These are phyloP conservation scores for Campoplex capitator DNA, from an alignment of 2,888 invertebrate species.

Conservation along the genomic window DNA sequence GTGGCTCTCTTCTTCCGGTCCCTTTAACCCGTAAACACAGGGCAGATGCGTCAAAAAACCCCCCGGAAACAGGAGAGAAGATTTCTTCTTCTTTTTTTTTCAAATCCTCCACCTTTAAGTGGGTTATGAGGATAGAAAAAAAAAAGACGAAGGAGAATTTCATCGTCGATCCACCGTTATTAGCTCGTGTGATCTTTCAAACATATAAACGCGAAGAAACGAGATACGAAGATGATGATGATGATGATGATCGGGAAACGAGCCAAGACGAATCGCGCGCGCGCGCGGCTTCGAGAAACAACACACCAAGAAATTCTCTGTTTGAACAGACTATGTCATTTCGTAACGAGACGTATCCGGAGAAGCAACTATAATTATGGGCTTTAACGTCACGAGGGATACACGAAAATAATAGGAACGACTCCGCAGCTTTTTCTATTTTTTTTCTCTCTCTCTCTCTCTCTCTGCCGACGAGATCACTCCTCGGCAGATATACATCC, in stretches of 20 bases:
- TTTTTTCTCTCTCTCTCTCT: neutral
- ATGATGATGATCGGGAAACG: constrained; percentile 52
- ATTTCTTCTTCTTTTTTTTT: neutral
- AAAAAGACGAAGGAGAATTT: neutral
- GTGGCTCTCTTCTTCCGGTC: constrained; percentile 37
- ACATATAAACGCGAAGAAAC: constrained; percentile 15
- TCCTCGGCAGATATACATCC: neutral
- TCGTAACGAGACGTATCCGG: constrained; percentile 49
- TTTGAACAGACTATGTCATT: constrained; percentile 38
- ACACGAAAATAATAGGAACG: constrained; percentile 37
- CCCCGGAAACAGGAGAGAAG: constrained; percentile 54
- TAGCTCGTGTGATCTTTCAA: neutral
- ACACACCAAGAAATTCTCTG: constrained; percentile 3
- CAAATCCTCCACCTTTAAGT: neutral
- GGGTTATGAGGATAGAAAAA: neutral
- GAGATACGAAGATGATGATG: constrained; percentile 3
- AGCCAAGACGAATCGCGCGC: constrained; percentile 54
- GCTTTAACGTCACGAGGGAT: constrained; percentile 38
- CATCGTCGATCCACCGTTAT: constrained; percentile 1
- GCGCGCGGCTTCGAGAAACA: neutral
- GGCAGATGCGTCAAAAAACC: constrained; percentile 59
- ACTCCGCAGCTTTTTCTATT: neutral
- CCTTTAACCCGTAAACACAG: constrained; percentile 48
- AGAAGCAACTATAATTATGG: constrained; percentile 57
- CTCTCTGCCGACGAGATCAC: constrained; percentile 16